A percentile compares a stretch with the other conserved stretches of the same genome.
These are phyloP conservation scores for Paradisaea rubra DNA, from an alignment of 2,113 vertebrate species.

Conservation along the genomic window DNA sequence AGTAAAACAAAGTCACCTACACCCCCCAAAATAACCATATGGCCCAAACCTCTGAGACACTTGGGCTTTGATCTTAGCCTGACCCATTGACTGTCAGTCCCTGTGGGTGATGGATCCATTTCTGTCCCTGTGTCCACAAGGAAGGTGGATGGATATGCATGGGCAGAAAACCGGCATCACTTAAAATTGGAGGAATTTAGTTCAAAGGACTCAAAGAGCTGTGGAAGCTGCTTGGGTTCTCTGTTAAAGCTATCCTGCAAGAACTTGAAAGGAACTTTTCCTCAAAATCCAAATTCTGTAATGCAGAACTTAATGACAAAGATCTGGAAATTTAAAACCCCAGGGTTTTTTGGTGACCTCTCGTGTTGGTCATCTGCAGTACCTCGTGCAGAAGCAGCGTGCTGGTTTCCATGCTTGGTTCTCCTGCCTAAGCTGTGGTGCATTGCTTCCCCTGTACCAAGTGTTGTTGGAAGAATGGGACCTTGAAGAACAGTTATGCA, in stretches of 20 bases:
- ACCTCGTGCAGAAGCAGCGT: fast-evolving
- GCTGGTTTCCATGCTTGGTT: background rate
- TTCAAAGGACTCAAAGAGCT: background rate
- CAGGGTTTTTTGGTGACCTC: background rate
- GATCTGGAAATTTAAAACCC: background rate
- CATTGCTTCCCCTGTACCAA: background rate
- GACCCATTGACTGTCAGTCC: background rate
- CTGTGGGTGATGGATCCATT: fast-evolving
- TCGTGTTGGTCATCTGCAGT: background rate
- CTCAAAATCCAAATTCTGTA: background rate
- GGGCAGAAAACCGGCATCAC: background rate
- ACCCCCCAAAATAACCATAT: background rate
- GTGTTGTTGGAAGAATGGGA: background rate
- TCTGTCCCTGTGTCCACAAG: background rate
- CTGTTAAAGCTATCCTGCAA: background rate
- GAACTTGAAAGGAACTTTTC: background rate
- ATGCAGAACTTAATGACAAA: background rate
- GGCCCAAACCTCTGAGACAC: background rate
- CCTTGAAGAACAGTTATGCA: background rate
- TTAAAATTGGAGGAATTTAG: background rate
- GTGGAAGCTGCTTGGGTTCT: background rate
- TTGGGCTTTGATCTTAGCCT: background rate
- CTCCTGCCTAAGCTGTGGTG: background rate
- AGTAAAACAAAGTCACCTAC: background rate
- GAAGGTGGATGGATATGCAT: background rate